Base-by-base conservation (phyloP, 2,113 vertebrate species). In the Sialia sialis region DNA sequence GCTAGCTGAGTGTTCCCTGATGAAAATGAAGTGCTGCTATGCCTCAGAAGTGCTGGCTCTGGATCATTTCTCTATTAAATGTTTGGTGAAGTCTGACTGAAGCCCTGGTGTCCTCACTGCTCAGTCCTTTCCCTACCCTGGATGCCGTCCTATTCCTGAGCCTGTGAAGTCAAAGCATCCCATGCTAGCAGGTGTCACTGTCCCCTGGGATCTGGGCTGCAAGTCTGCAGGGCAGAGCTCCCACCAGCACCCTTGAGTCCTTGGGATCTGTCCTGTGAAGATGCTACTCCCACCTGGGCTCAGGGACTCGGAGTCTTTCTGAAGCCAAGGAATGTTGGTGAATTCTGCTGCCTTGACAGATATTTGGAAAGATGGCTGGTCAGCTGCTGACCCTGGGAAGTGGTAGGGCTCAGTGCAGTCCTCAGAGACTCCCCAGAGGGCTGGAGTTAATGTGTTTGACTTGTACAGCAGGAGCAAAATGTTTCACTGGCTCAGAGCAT, bases 221-320 rank as follows among this genome's bases (percentile, higher is more conserved):
- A 68, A 41, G 26, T 75, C 4, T 34, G 25, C 55, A 51, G 46
- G 48, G 11, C 69, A 67, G 73, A 72, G 48, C 26, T 62, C 54
- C 55, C 48, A 9, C 9, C 60, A 34, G 36, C 8, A 1, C 6
- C 44, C 27, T 22, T 36, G 36, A 23, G 44, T 8, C 58, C 46
- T 32, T 18, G 49, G 0, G 2, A 10, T 66, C 54, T 4, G 0
- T 80, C 66, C 49, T 30, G 38, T 54, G 32, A 8, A 11, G 29
- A 10, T 48, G 63, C 38, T 54, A 1, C 39, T 77, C 22, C 15
- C 25, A 10, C 49, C 49, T 52, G 38, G 18, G 25, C 64, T 34
- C 0, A 0, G 27, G 30, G 29, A 18, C 58, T 66, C 8, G 0
- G 52, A 8, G 58, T 12, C 0, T 44, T 58, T 46, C 8, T 27